These are phyloP conservation scores for Lycaena phlaeas DNA, from an alignment of 2,888 invertebrate species.

Conservation along the genomic window DNA sequence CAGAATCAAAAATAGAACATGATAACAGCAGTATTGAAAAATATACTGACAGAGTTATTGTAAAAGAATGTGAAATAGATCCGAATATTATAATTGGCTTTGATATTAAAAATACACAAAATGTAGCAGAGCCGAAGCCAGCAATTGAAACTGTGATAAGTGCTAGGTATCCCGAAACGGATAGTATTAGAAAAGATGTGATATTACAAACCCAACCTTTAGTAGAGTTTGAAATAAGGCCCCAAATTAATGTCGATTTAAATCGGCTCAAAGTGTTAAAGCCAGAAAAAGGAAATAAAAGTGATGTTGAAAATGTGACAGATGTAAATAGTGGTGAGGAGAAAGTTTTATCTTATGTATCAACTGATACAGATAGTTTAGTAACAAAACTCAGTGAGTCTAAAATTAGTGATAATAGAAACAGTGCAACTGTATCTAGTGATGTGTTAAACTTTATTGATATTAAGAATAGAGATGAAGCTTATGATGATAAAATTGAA, in stretches of 20 bases:
- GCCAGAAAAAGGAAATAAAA: constrained; percentile 8
- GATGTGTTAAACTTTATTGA: constrained; percentile 9
- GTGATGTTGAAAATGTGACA: constrained; percentile 13
- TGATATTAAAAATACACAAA: constrained; percentile 2
- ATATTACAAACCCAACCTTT: constrained; percentile 11
- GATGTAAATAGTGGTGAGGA: constrained; percentile 7
- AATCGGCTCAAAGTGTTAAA: constrained; percentile 1
- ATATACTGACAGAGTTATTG: constrained; percentile 9
- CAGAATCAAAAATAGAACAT: neutral
- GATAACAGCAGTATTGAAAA: constrained; percentile 6
- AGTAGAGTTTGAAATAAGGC: constrained; percentile 6
- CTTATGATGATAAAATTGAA: constrained; percentile 35
- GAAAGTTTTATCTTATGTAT: constrained; percentile 14
- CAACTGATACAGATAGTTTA: constrained; percentile 2
- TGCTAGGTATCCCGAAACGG: constrained; percentile 8
- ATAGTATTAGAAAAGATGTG: constrained; percentile 8
- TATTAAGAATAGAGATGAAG: constrained; percentile 15
- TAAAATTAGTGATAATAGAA: constrained; percentile 13
- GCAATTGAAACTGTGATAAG: constrained; percentile 9
- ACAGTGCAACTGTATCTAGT: constrained; percentile 13
- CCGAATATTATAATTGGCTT: constrained; percentile 7
- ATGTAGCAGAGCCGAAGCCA: constrained; percentile 11
- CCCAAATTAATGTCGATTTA: constrained; percentile 6
- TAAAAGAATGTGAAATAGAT: constrained; percentile 10
- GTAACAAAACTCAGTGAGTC: constrained; percentile 6